These are phyloP conservation scores for Phaonia tiefii DNA, from an alignment of 2,888 invertebrate genomes.

Conservation along the genomic window DNA sequence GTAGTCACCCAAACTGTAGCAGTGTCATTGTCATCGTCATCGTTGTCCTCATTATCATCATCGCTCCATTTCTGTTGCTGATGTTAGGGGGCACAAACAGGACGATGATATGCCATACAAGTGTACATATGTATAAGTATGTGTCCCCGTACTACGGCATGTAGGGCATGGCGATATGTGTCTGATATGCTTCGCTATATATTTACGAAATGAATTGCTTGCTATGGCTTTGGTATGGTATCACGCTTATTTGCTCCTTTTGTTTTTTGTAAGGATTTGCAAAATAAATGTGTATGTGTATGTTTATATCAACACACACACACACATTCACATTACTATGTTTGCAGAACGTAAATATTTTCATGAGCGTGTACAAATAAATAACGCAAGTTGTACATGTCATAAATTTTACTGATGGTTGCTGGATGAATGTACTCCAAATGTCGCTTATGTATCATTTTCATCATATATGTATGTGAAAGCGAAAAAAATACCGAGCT, in stretches of 20 bases:
- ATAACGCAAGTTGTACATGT: conserved; percentile 43
- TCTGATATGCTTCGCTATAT: too few species aligned
- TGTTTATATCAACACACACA: background rate
- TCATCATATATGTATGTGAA: background rate
- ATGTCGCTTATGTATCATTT: background rate
- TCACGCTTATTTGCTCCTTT: conserved; percentile 25
- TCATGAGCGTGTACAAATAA: conserved; percentile 47
- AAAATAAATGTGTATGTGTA: background rate
- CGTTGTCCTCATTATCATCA: background rate
- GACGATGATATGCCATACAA: conserved; percentile 25
- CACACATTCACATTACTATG: background rate
- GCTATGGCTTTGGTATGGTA: background rate
- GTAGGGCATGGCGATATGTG: background rate
- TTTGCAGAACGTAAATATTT: conserved; percentile 47
- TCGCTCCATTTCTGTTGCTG: conserved; percentile 1
- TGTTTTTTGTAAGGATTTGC: background rate
- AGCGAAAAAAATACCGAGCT: background rate
- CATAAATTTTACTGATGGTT: conserved; percentile 51
- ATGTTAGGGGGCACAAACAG: conserved; percentile 6
- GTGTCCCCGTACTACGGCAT: background rate
- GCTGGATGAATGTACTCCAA: conserved; percentile 5
- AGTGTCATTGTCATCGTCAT: background rate
- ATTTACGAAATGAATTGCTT: background rate
- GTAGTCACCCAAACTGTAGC: background rate
- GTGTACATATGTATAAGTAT: too few species aligned